Conservation (phyloP, 2,888 invertebrate genomes). For the Limnephilus auricula region DNA sequence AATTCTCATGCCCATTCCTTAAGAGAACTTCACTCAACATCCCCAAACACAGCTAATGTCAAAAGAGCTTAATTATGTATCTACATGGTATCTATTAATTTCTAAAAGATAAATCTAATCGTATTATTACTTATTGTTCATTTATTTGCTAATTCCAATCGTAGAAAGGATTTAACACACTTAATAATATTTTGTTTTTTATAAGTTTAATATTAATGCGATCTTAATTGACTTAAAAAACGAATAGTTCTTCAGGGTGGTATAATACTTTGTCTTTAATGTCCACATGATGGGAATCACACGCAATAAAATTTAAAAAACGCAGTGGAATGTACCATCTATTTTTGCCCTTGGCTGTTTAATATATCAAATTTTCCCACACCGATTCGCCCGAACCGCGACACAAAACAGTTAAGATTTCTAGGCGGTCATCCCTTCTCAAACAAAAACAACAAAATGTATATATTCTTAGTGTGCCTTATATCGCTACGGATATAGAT, state of each 20-base stretch:
- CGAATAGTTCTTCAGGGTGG: not conserved
- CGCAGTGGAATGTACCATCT: not conserved
- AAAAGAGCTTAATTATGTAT: no score
- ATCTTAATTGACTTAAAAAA: not conserved
- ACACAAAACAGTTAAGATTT: constrained; percentile 26
- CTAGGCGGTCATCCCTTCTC: not conserved
- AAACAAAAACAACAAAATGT: no score
- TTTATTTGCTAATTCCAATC: not conserved
- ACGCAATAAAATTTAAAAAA: not conserved
- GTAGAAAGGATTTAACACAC: not conserved
- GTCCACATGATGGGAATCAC: not conserved
- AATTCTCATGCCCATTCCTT: no score
- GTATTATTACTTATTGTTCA: not conserved
- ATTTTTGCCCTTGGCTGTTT: constrained; percentile 31
- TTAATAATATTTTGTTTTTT: not conserved
- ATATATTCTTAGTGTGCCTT: no score
- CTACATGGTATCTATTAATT: no score
- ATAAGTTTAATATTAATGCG: not conserved
- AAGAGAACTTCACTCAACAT: no score
- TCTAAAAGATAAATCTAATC: no score
- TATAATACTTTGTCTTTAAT: not conserved
- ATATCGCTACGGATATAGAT: no score
- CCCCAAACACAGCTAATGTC: no score
- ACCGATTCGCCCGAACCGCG: not conserved
- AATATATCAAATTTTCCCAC: constrained; percentile 34